Conservation (phyloP, 2,888 invertebrate species). For the Hypomecis punctinalis region DNA sequence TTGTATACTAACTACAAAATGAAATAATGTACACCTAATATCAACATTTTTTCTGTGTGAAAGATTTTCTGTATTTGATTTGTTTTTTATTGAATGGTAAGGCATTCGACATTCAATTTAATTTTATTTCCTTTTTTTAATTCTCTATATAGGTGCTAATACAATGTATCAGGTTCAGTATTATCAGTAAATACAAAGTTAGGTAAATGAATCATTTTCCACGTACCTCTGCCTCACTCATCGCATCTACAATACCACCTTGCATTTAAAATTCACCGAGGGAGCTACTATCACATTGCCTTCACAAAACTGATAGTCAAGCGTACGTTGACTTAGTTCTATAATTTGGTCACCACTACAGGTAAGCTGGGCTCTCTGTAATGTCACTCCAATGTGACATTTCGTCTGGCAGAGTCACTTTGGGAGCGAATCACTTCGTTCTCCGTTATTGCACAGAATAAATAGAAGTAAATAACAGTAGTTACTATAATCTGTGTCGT, state of each 20-base stretch:
- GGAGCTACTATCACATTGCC: background rate
- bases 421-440: conserved; percentile 17
- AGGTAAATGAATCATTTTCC: conserved; percentile 1
- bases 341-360: background rate
- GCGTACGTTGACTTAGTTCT: background rate
- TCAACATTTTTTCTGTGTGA: too few species aligned
- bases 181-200: background rate
- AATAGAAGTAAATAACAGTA: background rate
- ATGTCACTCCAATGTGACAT: conserved; percentile 36
- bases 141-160: too few species aligned
- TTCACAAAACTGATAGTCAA: background rate
- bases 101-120: too few species aligned
- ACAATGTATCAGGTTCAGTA: background rate
- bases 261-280: background rate
- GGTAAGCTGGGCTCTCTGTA: background rate
- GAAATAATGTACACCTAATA: too few species aligned
- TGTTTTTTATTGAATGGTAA: too few species aligned
- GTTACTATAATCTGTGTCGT: conserved; percentile 3
- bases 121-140: too few species aligned
- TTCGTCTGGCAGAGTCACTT: conserved; percentile 34
- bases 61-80: too few species aligned
- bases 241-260: background rate
- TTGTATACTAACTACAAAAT: too few species aligned
- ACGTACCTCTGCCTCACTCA: background rate
- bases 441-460: conserved; percentile 2